Evolutionary conservation across 2,888 invertebrate species (phyloP).

Genomic region (Nephrotoma appendiculata): DNA sequence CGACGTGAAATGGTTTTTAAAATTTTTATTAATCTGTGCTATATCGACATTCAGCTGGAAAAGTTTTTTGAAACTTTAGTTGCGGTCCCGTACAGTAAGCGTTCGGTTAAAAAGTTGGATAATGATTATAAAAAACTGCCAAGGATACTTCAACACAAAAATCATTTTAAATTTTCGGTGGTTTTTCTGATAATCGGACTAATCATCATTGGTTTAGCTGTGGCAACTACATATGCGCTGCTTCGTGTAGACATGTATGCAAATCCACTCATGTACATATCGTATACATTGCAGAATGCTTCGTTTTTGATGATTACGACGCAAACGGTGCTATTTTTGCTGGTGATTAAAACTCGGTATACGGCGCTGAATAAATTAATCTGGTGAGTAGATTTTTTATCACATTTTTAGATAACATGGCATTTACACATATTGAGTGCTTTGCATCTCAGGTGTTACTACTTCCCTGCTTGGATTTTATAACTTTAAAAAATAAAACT

Average conservation of each 20-base stretch:
- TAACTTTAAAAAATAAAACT: too few relatives aligned
- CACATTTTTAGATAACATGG: too few relatives aligned
- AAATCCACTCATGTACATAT: not conserved
- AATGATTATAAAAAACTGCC: not conserved
- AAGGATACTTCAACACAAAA: not conserved
- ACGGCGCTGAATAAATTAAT: not conserved
- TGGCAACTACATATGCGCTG: not conserved
- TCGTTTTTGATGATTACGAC: not conserved
- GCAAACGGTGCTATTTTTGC: not conserved
- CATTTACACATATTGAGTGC: too few relatives aligned
- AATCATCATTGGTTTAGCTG: not conserved
- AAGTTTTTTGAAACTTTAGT: not conserved
- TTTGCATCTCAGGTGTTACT: too few relatives aligned
- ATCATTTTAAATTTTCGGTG: not conserved
- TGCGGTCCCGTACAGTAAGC: not conserved
- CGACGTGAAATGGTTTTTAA: not conserved
- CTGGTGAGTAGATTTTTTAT: not conserved
- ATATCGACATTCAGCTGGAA: not conserved
- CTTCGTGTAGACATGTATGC: not conserved
- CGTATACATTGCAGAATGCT: not conserved
- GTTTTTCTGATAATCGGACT: not conserved
- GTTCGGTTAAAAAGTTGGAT: not conserved
- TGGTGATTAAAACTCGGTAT: not conserved
- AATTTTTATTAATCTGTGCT: not conserved
- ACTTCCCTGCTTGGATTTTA: too few relatives aligned